Evolutionary conservation across 1,140 invertebrate genomes (phyloP), one percentile per base, ranked within the genome.

Genomic region (Cydia splendana): DNA sequence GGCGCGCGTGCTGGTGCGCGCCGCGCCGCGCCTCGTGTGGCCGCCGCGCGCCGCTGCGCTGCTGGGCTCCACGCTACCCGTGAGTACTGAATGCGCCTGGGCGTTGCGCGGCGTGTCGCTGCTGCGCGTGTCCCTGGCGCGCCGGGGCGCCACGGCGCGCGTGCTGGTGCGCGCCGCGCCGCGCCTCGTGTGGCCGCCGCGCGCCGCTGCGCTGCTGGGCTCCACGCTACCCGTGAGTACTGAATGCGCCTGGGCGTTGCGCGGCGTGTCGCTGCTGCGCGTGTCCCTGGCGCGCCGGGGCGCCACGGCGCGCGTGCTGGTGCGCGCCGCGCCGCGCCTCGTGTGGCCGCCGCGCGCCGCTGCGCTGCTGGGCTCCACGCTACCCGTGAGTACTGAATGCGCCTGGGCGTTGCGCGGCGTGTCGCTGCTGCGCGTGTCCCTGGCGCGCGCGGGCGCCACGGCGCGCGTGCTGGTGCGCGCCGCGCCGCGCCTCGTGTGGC

Each of bases 401-500:
- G 30, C 30, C 0, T 4, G 30, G 30, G 84, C 4, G 91, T 86
- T 80, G 83, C 80, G 0, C 82, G 88, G 48, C 86, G 87, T 0
- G 82, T 92, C n/a, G 71, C 75, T 81, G 0, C 86, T 92, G 34
- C 80, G 88, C 6, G 88, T 45, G 45, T 45, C 30, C 2, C 30
- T 2, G 2, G 30, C 2, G 30, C 30, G 30, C 30, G 2, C 30
- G 30, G 30, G 84, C 4, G 91, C 87, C 81, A 84, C 80, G 0
- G 83, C 88, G 48, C 86, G 87, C 0, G 82, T 92, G 71, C 75
- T 81, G 0, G 86, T 92, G 34, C 80, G 88, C 6, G 88, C 89
- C 28, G 89, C 89, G n/a, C 91, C 91, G 1, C n/a, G 65, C 3
- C 76, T 92, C 10, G 74, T 88, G 73, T 92, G 91, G 91, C 91